Evolutionary conservation across 1,140 invertebrate species (phyloP), one percentile per base, ranked within the genome.

Genomic region (Aphaenogaster rudis): DNA sequence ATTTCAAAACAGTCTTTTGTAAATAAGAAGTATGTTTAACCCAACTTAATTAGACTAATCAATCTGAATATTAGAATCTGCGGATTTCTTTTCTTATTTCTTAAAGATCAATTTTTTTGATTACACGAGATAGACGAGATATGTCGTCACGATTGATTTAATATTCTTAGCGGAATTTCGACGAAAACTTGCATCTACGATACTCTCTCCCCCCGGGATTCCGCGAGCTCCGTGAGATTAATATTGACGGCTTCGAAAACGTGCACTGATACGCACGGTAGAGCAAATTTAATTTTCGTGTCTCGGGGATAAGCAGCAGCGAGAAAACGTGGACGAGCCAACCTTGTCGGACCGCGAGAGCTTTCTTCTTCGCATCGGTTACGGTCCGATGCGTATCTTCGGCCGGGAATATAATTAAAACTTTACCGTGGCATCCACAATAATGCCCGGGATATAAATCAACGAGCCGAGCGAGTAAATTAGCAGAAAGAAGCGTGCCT

Each of bases 241-340:
- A 92, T 92, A 92, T 92, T 92, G 92, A 92, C 92, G 88, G 86
- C 77, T 91, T 86, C 88, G 88, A 72, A 54, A 66, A 84, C 80
- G 79, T 33, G 72, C 39, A 91, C 71, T 88, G 91, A 92, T 92
- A 91, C 88, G 86, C 89, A 86, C 64, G 74, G 77, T 82, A 86
- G 86, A 86, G 84, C 89, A 92, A 92, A 92, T 92, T 92, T 92
- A 92, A 92, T 92, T 92, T 92, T 92, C 88, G 81, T 86, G 76
- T 92, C 79, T 71, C 78, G 66, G 28, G 64, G 84, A 87, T 91
- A 90, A 87, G 82, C 52, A 63, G 33, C 54, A 78, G 36, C 50
- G 52, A 52, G 67, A 39, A 61, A 61, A 59, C 71, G 72, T 79
- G 54, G 82, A 13, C 52, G 45, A 64, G n/a, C 66, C 74, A 48